Evolutionary conservation across 2,113 vertebrate species (phyloP).

Genomic region (Bombycilla garrulus): DNA sequence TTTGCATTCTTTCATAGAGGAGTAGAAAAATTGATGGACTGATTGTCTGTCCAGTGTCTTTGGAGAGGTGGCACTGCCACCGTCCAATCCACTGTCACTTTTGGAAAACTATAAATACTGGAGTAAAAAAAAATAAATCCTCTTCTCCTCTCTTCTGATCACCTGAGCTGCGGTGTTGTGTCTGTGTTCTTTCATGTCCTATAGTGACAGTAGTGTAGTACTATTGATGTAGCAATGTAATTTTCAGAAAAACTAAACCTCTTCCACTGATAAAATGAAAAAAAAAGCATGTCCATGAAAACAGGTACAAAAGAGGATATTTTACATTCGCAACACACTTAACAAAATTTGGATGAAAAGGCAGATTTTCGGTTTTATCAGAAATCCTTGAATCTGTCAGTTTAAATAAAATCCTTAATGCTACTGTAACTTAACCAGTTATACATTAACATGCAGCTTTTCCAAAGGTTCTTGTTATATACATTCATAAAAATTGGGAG

Average conservation of each 20-base stretch:
- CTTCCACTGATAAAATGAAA: background rate
- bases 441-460: background rate
- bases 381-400: background rate
- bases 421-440: background rate
- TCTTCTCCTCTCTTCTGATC: too few species aligned
- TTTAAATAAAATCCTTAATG: background rate
- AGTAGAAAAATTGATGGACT: too few species aligned
- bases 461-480: background rate
- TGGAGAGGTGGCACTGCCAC: too few species aligned
- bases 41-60: too few species aligned
- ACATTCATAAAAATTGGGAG: background rate
- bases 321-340: background rate
- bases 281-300: background rate
- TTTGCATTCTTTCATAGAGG: too few species aligned
- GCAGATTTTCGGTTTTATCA: background rate
- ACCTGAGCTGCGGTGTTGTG: too few species aligned
- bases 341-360: background rate
- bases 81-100: too few species aligned
- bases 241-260: background rate
- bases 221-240: too few species aligned
- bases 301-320: background rate
- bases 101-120: too few species aligned
- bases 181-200: too few species aligned
- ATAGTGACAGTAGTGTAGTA: too few species aligned
- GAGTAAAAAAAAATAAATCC: too few species aligned